Conservation (phyloP, 2,113 vertebrate species). For the Cebidichthys violaceus region DNA sequence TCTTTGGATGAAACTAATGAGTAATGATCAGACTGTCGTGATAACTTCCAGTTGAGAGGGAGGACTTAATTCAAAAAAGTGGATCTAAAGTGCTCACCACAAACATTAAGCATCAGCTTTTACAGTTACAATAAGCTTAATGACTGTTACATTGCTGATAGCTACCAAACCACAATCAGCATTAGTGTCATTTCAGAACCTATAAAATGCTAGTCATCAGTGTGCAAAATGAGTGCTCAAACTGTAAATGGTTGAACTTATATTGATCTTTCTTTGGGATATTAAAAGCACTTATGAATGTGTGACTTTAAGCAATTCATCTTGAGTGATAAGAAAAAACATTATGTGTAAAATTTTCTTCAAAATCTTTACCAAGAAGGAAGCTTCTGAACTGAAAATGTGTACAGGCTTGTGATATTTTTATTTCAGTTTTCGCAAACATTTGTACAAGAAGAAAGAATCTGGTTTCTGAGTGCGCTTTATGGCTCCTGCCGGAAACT, state of each 20-base stretch:
- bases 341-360: neutral
- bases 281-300: constrained; percentile 31
- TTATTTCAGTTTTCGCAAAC: constrained; percentile 20
- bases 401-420: neutral
- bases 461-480: constrained; percentile 62
- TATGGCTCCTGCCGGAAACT: constrained; percentile 68
- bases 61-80: constrained; percentile 36
- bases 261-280: constrained; percentile 28
- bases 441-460: constrained; percentile 22
- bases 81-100: constrained; percentile 54
- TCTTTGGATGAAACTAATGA: constrained; percentile 13
- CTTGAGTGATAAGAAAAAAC: constrained; percentile 2
- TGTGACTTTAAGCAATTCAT: constrained; percentile 26
- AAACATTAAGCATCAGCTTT: constrained; percentile 67
- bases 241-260: constrained; percentile 55
- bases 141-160: constrained; percentile 46
- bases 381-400: neutral
- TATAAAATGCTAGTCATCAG: constrained; percentile 52
- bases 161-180: constrained; percentile 54
- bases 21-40: neutral
- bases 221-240: constrained; percentile 67
- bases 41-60: neutral
- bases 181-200: constrained; percentile 64
- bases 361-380: neutral
- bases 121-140: constrained; percentile 44